Base-by-base conservation (phyloP, 1,140 invertebrate species). In the Drosophila sechellia region DNA sequence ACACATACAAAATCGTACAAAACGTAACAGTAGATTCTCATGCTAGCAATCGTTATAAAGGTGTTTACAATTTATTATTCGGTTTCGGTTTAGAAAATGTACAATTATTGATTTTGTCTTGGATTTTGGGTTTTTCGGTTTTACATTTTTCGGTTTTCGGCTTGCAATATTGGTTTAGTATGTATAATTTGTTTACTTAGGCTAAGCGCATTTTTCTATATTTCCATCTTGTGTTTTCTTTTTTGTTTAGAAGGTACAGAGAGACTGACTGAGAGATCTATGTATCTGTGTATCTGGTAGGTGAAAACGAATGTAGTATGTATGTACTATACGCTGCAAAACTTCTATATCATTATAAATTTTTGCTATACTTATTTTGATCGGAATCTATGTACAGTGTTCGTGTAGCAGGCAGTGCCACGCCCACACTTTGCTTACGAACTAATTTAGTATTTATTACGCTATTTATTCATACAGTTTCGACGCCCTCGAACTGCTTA, bases 361-460 rank as follows among this genome's bases (percentile, higher is more conserved):
- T 53, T 53, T 4, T 22, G 4, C 31, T 66, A 63, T 12, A 27
- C 43, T 20, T 64, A 40, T 25, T 34, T 8, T 31, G 11, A n/a
- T 39, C 11, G 45, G 20, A 37, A 35, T 37, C 1, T 74, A 73
- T 76, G 22, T 76, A 74, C 72, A 76, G 27, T 49, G 35, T 50
- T 31, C 46, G 34, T 66, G 58, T 12, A 81, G 58, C 63, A 64
- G 55, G 80, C 77, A 54, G 37, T 39, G 72, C 77, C 79, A 68
- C 52, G 64, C 65, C 77, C 58, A 60, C 55, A 70, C 42, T 20
- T 64, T 22, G 22, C 79, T 76, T 90, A 90, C 48, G 6, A 5
- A 17, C 80, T 90, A 90, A 90, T 90, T 90, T 90, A 90, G 87
- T 90, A 70, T 73, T 60, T 73, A 53, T 83, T 90, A 90, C 86